Base-by-base conservation (phyloP, 2,888 invertebrate species). In the Caenorhabditis sp. region DNA sequence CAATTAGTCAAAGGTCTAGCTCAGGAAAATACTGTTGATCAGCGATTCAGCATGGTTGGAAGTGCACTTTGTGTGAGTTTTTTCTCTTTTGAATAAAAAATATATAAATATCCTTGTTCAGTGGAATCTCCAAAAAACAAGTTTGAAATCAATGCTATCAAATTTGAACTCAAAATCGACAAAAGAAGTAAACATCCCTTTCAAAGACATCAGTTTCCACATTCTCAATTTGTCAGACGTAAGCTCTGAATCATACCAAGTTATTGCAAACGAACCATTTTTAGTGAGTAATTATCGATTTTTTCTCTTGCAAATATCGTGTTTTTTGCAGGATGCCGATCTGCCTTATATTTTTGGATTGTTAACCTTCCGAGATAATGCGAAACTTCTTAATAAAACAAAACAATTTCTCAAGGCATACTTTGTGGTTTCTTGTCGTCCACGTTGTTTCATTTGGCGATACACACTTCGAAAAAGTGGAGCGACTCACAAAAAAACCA, bases 401-500 rank as follows among this genome's bases (percentile, higher is more conserved):
- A 55, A 55, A n/a, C n/a, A 23, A 8, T 27, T 55, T n/a, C 8
- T 55, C 2, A 55, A 55, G 27, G 23, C 26, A 31, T 55, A 55
- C 27, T 55, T 55, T 17, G n/a, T 27, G 5, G 23, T 27, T 26
- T n/a, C 31, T 10, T 55, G 55, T 55, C 8, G n/a, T 1, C 55
- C 55, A 8, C 31, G 27, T 8, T 31, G 31, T 27, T 55, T 26
- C 17, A 55, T 55, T n/a, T 55, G 55, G 55, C 3, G 55, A 3
- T 55, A 55, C 17, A 31, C 26, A 5, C 14, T 21, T 12, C 8
- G 55, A 17, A 26, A 31, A 55, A 55, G 26, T 31, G 31, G 31
- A 55, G 23, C n/a, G n/a, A 27, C n/a, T 17, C 55, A 55, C 10
- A 55, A 55, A 27, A 55, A 55, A 27, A 55, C 27, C 1, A 55